A percentile compares a stretch with the other conserved stretches of the same genome.
Evolutionary conservation across 2,888 invertebrate species (phyloP).

Genomic region (Ochropleura leucogaster): DNA sequence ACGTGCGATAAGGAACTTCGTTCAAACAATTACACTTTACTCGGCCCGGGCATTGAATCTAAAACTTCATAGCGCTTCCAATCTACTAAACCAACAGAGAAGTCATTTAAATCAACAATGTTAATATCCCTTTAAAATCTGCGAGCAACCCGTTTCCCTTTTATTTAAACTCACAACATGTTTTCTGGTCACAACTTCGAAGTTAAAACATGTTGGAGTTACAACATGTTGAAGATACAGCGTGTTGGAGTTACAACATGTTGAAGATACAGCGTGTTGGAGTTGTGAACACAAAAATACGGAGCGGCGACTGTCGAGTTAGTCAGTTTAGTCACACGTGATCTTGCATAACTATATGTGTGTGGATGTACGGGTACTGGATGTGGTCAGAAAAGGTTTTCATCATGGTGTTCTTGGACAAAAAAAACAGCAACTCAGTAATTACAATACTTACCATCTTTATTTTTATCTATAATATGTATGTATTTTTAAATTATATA

Average conservation of each 20-base stretch:
- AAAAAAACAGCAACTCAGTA: too few relatives aligned
- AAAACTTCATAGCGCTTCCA: not conserved
- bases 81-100: not conserved
- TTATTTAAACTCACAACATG: slow-evolving; percentile 19
- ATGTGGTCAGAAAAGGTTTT: too few relatives aligned
- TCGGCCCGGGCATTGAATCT: not conserved
- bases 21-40: not conserved
- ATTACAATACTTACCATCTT: too few relatives aligned
- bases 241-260: slow-evolving; percentile 41
- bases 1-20: too few relatives aligned
- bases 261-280: slow-evolving; percentile 41
- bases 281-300: slow-evolving; percentile 62
- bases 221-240: slow-evolving; percentile 36
- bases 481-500: too few relatives aligned
- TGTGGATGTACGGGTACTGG: slow-evolving; percentile 62
- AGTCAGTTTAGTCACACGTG: slow-evolving; percentile 64
- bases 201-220: slow-evolving; percentile 38
- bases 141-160: not conserved
- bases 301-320: slow-evolving; percentile 41
- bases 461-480: too few relatives aligned
- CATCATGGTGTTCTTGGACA: too few relatives aligned
- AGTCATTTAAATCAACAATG: not conserved
- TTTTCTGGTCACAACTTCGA: slow-evolving; percentile 24
- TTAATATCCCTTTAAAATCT: not conserved
- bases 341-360: slow-evolving; percentile 68